Evolutionary conservation across 2,797 vertebrate species (phyloP), one percentile per base, ranked within the genome.

Genomic region (Tapera naevia): DNA sequence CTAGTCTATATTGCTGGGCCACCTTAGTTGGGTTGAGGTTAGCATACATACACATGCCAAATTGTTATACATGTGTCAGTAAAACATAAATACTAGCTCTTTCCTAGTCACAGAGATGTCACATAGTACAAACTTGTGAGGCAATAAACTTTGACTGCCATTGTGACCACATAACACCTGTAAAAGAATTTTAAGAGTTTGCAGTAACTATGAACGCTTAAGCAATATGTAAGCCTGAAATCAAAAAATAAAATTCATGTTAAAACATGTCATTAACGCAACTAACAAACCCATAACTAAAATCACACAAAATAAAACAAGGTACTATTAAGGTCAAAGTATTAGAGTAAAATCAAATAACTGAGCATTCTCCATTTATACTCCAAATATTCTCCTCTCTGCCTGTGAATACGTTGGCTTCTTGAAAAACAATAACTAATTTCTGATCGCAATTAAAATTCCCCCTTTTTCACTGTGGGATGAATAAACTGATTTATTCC

Each of bases 401-500:
- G 17, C 28, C 39, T 72, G 10, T 70, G 60, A 89, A 85, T 95
- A 72, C 25, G 3, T 54, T 72, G 5, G 60, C 4, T 69, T 94
- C 39, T 69, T 91, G 18, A 46, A 81, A 92, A 80, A 72, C 2
- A 2, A 39, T 32, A 21, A 7, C 3, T 73, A 11, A 75, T 61
- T 94, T 86, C 62, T 86, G 89, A 61, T 48, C 0, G 2, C 27
- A 90, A 57, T 76, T 79, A 89, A 89, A 82, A 92, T 56, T 93
- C 43, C 5, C 3, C 79, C 93, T 86, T 67, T 72, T 66, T 14
- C 33, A 45, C 39, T 73, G 33, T 35, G 7, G 54, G 32, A 89
- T 71, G 56, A 94, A 71, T 73, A 71, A 78, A 75, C 19, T 89
- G 72, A 92, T 74, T 94, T 84, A 80, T 88, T 75, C 19, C 57